These are phyloP conservation scores for Psilopogon haemacephalus DNA, from an alignment of 2,113 vertebrate genomes.

Conservation along the genomic window DNA sequence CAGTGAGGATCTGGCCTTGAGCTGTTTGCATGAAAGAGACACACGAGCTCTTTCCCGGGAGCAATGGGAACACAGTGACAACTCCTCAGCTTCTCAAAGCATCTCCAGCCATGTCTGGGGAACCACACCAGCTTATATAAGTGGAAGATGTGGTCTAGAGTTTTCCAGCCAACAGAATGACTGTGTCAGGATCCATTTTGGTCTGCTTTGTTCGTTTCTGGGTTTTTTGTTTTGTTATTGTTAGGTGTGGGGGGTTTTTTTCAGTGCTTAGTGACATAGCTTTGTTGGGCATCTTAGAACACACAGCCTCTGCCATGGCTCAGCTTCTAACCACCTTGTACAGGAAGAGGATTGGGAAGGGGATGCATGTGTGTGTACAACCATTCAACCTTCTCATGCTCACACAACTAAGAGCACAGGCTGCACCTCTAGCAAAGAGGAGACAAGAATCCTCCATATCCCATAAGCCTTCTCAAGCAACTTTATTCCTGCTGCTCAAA, in stretches of 20 bases:
- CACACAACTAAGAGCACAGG: background rate
- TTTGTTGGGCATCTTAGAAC: background rate
- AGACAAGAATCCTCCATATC: background rate
- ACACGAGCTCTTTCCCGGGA: background rate
- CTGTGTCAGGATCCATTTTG: background rate
- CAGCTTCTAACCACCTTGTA: background rate
- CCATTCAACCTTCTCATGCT: rapidly evolving
- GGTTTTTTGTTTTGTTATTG: background rate
- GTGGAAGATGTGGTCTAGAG: background rate
- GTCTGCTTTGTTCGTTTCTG: background rate
- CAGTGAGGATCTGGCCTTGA: background rate
- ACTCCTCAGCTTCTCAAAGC: background rate
- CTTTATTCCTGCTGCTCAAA: background rate
- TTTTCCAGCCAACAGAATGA: background rate
- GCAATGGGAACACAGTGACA: background rate
- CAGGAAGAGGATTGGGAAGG: background rate
- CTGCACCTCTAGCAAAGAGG: background rate
- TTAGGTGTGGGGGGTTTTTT: background rate
- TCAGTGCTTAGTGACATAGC: background rate
- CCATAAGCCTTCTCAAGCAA: background rate
- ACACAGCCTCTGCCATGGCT: background rate
- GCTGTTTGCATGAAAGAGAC: background rate
- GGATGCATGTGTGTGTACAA: rapidly evolving
- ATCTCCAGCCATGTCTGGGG: background rate
- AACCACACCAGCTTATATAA: background rate